These are phyloP conservation scores for Eueides isabella DNA, from an alignment of 1,140 invertebrate genomes.

Conservation along the genomic window DNA sequence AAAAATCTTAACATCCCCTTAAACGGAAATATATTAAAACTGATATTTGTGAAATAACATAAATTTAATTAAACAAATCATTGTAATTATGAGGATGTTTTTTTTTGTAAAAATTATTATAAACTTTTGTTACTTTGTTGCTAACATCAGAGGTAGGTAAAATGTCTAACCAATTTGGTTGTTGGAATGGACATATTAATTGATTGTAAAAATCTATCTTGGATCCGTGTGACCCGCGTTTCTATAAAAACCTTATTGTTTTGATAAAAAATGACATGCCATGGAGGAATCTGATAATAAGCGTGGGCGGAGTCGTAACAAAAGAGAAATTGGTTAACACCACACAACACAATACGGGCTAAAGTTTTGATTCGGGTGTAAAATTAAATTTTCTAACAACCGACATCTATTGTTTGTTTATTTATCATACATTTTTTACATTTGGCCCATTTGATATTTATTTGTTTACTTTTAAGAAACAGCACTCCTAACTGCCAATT, in stretches of 20 bases:
- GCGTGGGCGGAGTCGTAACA: constrained; percentile 73
- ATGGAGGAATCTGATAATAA: constrained; percentile 76
- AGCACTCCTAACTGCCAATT: neutral
- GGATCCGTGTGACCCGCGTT: constrained; percentile 55
- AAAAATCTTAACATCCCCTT: no score
- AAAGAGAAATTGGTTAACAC: constrained; percentile 79
- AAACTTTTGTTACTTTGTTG: no score
- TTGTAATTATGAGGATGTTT: no score
- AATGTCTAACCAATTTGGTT: constrained; percentile 40
- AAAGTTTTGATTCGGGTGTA: constrained; percentile 76
- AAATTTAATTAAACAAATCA: no score
- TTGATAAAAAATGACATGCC: constrained; percentile 81
- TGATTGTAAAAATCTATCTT: constrained; percentile 50
- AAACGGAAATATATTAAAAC: no score
- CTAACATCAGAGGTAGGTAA: neutral
- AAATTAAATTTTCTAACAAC: constrained; percentile 78
- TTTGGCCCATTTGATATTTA: constrained; percentile 1
- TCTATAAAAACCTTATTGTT: constrained; percentile 75
- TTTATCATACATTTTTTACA: constrained; percentile 47
- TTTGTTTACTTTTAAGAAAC: constrained; percentile 2
- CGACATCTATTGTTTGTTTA: constrained; percentile 59
- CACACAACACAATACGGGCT: constrained; percentile 67
- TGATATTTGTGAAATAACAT: no score
- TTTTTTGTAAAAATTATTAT: no score
- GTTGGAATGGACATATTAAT: constrained; percentile 63